These are phyloP conservation scores for Bubo bubo DNA, from an alignment of 2,113 vertebrate species.

Conservation along the genomic window DNA sequence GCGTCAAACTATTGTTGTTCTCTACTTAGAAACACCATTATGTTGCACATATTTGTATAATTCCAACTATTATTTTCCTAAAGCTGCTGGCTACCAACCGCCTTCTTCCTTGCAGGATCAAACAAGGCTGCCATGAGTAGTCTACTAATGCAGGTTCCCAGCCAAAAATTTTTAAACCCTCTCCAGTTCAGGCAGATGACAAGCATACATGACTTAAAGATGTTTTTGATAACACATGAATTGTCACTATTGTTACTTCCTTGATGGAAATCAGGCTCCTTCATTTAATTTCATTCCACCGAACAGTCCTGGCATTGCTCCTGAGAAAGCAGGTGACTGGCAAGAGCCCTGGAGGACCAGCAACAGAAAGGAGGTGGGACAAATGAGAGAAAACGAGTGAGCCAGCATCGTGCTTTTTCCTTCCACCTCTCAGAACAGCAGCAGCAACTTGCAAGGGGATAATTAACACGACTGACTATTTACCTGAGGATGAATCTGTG, in stretches of 20 bases:
- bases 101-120: background rate
- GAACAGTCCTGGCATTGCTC: background rate
- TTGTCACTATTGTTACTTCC: background rate
- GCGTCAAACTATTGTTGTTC: background rate
- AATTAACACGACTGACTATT: conserved; percentile 45
- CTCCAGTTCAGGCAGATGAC: background rate
- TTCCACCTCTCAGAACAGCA: conserved; percentile 7
- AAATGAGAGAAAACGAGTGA: background rate
- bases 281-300: background rate
- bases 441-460: background rate
- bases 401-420: background rate
- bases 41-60: background rate
- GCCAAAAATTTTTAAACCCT: background rate
- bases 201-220: background rate
- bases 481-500: conserved; percentile 87
- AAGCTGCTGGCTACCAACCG: background rate
- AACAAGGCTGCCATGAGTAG: background rate
- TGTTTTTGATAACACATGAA: background rate
- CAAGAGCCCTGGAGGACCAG: background rate
- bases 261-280: background rate
- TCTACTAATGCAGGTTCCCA: background rate
- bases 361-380: background rate
- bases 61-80: background rate
- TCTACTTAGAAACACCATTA: background rate
- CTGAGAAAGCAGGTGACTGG: background rate